These are phyloP conservation scores for Brenthis daphne DNA, from an alignment of 2,888 invertebrate species.

Conservation along the genomic window DNA sequence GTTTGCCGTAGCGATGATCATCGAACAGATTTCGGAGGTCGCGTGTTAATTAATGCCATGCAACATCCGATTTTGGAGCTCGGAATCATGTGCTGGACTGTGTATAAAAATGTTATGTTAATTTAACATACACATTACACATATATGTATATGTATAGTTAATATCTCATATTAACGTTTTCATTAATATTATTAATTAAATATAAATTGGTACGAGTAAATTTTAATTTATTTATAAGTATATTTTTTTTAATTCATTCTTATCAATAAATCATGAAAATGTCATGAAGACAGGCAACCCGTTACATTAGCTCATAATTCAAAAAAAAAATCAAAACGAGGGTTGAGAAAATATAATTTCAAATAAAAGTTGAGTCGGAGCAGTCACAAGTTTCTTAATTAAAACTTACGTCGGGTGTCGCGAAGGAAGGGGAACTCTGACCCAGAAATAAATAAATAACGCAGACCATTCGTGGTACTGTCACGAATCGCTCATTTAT, in stretches of 20 bases:
- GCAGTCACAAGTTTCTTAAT: slow-evolving; percentile 83
- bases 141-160: neutral
- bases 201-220: too few species aligned
- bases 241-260: neutral
- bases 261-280: slow-evolving; percentile 11
- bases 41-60: slow-evolving; percentile 65
- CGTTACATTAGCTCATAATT: slow-evolving; percentile 54
- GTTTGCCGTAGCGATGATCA: slow-evolving; percentile 74
- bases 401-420: slow-evolving; percentile 80
- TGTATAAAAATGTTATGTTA: neutral
- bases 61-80: slow-evolving; percentile 25
- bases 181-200: neutral
- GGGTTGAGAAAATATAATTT: slow-evolving; percentile 80
- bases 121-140: neutral
- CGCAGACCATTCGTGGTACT: slow-evolving; percentile 54
- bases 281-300: slow-evolving; percentile 49
- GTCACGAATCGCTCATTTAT: slow-evolving; percentile 79
- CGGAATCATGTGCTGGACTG: neutral
- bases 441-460: slow-evolving; percentile 82
- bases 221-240: neutral
- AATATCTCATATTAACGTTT: too few species aligned
- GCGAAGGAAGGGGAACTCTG: slow-evolving; percentile 73
- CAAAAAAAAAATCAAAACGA: slow-evolving; percentile 59
- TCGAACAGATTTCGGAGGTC: slow-evolving; percentile 65
- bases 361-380: slow-evolving; percentile 77